Evolutionary conservation across 1,140 invertebrate genomes (phyloP).

Genomic region (Holcopasites calliopsidis): DNA sequence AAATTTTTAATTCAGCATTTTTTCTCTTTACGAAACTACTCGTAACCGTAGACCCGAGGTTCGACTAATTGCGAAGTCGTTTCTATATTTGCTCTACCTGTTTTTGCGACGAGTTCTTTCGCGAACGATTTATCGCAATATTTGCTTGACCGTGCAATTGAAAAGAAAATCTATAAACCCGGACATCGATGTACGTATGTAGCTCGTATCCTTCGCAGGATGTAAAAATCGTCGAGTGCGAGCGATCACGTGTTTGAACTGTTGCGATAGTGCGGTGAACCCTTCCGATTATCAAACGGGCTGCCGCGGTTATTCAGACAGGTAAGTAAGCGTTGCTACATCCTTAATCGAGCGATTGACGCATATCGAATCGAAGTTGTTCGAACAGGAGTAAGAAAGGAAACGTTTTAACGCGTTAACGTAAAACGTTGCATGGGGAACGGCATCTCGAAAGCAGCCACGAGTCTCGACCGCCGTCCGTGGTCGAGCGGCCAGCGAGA

Average conservation of each 20-base stretch:
- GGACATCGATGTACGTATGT: background rate
- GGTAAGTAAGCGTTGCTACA: conserved; percentile 1
- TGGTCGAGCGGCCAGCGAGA: background rate
- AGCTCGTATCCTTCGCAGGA: background rate
- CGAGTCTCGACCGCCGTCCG: too few species aligned
- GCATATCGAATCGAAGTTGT: too few species aligned
- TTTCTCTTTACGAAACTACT: too few species aligned
- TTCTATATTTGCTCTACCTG: background rate
- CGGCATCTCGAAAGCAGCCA: too few species aligned
- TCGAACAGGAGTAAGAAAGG: too few species aligned
- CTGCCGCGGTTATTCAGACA: background rate
- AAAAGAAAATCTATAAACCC: too few species aligned
- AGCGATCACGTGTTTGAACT: background rate
- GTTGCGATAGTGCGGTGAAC: background rate
- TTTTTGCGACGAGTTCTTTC: background rate
- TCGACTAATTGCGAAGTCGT: background rate
- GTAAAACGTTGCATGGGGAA: too few species aligned
- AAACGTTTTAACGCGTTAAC: too few species aligned
- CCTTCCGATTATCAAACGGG: background rate
- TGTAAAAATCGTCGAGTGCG: background rate
- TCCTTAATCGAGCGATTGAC: background rate
- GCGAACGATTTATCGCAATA: too few species aligned
- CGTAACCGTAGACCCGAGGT: background rate
- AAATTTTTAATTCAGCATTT: too few species aligned
- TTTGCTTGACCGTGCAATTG: too few species aligned